A percentile compares a stretch with the other conserved stretches of the same genome.
phyloP scores from a whole-genome alignment of 2,113 vertebrate genomes.

The Upupa epops region DNA sequence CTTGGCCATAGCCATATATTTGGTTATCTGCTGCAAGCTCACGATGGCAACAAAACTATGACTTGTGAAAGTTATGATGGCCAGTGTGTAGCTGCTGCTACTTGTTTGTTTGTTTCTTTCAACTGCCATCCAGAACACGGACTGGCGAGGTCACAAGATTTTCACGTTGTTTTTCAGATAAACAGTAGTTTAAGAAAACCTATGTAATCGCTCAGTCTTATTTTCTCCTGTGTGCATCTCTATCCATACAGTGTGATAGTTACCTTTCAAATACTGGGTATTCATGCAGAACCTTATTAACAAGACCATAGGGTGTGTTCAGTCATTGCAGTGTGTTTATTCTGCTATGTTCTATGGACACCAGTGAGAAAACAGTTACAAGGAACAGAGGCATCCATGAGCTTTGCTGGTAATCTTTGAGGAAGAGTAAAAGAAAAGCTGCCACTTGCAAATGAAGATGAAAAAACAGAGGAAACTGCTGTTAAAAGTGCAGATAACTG shows the following conservation, averaged over 20 bases:
- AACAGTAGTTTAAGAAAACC: background rate
- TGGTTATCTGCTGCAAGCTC: background rate
- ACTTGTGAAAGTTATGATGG: background rate
- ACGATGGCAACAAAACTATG: background rate
- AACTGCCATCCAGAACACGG: background rate
- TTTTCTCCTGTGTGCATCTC: background rate
- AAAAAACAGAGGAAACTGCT: background rate
- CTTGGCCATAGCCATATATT: background rate
- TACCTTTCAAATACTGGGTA: background rate
- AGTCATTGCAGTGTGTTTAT: background rate
- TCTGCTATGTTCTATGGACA: background rate
- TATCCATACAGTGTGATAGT: background rate
- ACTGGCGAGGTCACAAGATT: background rate
- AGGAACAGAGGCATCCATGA: background rate
- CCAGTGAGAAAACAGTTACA: background rate
- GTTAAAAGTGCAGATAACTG: background rate
- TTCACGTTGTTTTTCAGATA: background rate
- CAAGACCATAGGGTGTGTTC: background rate
- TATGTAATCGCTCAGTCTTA: background rate
- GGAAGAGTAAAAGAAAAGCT: background rate
- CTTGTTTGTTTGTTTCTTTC: background rate
- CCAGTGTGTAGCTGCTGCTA: background rate
- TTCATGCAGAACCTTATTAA: background rate
- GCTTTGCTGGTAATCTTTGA: background rate
- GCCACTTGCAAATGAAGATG: background rate